These are phyloP conservation scores for Ricordea florida DNA, from an alignment of 92 coral and sea anemone genomes.

Conservation along the genomic window DNA sequence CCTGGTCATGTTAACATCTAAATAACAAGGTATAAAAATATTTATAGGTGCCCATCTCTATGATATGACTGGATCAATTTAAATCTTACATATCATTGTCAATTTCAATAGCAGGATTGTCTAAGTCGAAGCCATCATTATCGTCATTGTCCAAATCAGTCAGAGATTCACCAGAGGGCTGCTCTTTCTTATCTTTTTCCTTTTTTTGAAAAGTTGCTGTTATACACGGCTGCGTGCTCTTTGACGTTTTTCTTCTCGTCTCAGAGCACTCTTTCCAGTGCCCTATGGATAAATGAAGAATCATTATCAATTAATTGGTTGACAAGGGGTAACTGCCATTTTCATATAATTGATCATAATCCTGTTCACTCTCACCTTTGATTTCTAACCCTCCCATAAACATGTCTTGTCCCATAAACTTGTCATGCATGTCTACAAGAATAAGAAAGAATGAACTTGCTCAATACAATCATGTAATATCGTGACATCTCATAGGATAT, in stretches of 20 bases:
- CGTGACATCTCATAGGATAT: no score
- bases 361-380: no score
- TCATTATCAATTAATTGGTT: neutral
- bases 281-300: slow-evolving; percentile 9
- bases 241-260: slow-evolving; percentile 5
- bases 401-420: neutral
- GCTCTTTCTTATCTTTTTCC: slow-evolving; percentile 15
- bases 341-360: no score
- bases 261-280: slow-evolving; percentile 21
- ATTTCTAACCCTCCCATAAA: no score
- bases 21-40: slow-evolving; percentile 12
- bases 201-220: slow-evolving; percentile 20
- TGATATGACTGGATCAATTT: neutral
- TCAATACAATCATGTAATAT: no score
- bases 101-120: slow-evolving; percentile 7
- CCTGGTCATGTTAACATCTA: no score
- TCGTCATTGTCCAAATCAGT: slow-evolving; percentile 12
- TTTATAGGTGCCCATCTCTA: neutral
- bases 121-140: neutral
- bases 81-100: slow-evolving; percentile 3
- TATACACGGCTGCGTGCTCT: slow-evolving; percentile 17
- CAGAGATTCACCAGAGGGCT: neutral
- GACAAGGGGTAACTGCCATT: neutral
- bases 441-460: no score
- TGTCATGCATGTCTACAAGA: no score